Conservation (phyloP, 2,888 invertebrate genomes). For the Archaeoteleia sp. region DNA sequence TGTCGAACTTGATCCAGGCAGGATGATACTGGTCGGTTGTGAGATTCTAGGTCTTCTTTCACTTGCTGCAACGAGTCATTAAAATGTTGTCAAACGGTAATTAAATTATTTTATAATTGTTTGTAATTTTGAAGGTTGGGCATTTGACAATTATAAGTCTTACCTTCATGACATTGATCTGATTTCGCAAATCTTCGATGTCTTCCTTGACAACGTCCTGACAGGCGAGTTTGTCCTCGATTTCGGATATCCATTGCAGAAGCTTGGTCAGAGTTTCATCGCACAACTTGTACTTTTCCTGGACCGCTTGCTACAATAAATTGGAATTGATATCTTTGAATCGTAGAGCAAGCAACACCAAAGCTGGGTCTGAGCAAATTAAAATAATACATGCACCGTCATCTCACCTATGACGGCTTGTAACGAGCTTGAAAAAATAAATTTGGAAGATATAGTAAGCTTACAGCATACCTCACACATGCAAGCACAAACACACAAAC, state of each 20-base stretch:
- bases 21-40: slow-evolving; percentile 87
- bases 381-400: slow-evolving; percentile 50
- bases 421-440: slow-evolving; percentile 34
- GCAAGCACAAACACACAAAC: slow-evolving; percentile 73
- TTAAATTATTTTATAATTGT: slow-evolving; percentile 48
- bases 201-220: slow-evolving; percentile 92
- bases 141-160: slow-evolving; percentile 22
- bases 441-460: slow-evolving; percentile 61
- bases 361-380: slow-evolving; percentile 6
- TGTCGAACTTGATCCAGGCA: slow-evolving; percentile 94
- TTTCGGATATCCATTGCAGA: slow-evolving; percentile 89
- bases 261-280: slow-evolving; percentile 90
- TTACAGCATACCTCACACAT: slow-evolving; percentile 72
- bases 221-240: slow-evolving; percentile 89
- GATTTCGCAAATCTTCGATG: slow-evolving; percentile 89
- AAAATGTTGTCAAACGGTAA: no score
- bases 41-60: slow-evolving; percentile 91
- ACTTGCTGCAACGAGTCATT: no score
- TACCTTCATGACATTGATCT: slow-evolving; percentile 92
- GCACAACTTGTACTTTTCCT: slow-evolving; percentile 94
- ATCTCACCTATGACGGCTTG: slow-evolving; percentile 68
- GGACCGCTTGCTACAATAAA: slow-evolving; percentile 90
- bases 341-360: slow-evolving; percentile 1
- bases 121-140: no score
- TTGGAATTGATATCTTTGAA: slow-evolving; percentile 38